A percentile compares a stretch with the other conserved stretches of the same genome.
Conservation (phyloP, 2,113 vertebrate species). For the Aegithalos caudatus region DNA sequence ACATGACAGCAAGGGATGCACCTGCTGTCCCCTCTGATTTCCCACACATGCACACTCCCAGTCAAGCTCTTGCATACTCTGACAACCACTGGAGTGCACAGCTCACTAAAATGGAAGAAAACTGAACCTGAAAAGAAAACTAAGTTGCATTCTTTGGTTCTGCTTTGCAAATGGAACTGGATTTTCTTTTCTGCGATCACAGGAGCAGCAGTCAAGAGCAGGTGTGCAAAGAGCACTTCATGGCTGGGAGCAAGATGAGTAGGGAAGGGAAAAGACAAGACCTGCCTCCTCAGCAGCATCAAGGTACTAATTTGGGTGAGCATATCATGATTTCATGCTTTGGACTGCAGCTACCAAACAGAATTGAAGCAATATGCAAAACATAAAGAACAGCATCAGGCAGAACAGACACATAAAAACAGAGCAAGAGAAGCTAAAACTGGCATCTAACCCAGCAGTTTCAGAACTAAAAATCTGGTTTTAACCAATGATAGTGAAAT, state of each 20-base stretch:
- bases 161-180: background rate
- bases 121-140: background rate
- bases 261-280: background rate
- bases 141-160: background rate
- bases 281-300: background rate
- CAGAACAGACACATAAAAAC: background rate
- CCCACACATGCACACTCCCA: fast-evolving
- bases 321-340: background rate
- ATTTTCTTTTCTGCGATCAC: background rate
- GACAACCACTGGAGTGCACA: too few relatives aligned
- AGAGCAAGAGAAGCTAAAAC: background rate
- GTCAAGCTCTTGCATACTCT: background rate
- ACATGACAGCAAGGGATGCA: background rate
- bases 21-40: background rate
- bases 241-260: background rate
- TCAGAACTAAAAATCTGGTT: background rate
- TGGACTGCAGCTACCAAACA: background rate
- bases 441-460: background rate
- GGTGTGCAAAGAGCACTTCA: background rate
- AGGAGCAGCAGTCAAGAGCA: background rate
- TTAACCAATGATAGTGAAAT: background rate
- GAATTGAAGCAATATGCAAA: background rate
- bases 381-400: background rate
- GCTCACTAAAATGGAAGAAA: background rate
- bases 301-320: background rate